Conservation (phyloP, 2,888 invertebrate genomes). For the Miltochrista miniata region DNA sequence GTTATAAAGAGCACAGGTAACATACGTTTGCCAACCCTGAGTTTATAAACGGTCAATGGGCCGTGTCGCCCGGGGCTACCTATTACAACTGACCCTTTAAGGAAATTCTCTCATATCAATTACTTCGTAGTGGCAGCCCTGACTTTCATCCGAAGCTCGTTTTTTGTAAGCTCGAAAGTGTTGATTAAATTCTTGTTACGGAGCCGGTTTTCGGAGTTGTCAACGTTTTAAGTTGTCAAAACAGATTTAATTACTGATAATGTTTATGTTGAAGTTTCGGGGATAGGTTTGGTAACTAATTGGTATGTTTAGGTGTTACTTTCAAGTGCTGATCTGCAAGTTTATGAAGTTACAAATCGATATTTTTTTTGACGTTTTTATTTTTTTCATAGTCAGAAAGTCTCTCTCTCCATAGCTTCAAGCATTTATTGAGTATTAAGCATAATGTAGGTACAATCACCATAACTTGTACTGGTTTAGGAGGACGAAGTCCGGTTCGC, state of each 20-base stretch:
- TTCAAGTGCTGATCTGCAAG: neutral
- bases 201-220: constrained; percentile 43
- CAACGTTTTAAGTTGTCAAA: constrained; percentile 43
- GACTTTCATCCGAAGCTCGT: constrained; percentile 18
- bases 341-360: neutral
- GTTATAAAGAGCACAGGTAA: too few species aligned
- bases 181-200: constrained; percentile 58
- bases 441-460: too few species aligned
- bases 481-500: too few species aligned
- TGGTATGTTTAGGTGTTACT: too few species aligned
- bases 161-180: constrained; percentile 43
- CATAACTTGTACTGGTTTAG: too few species aligned
- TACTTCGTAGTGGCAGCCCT: constrained; percentile 50
- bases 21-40: constrained; percentile 29
- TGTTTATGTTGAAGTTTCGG: neutral
- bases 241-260: constrained; percentile 37
- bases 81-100: constrained; percentile 60
- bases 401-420: too few species aligned
- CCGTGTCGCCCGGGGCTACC: constrained; percentile 54
- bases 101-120: constrained; percentile 61
- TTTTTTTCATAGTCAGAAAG: too few species aligned
- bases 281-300: neutral
- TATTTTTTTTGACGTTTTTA: too few species aligned
- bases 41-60: constrained; percentile 51
- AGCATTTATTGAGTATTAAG: too few species aligned